Base-by-base conservation (phyloP, 2,797 vertebrate species). In the Argyrosomus regius region DNA sequence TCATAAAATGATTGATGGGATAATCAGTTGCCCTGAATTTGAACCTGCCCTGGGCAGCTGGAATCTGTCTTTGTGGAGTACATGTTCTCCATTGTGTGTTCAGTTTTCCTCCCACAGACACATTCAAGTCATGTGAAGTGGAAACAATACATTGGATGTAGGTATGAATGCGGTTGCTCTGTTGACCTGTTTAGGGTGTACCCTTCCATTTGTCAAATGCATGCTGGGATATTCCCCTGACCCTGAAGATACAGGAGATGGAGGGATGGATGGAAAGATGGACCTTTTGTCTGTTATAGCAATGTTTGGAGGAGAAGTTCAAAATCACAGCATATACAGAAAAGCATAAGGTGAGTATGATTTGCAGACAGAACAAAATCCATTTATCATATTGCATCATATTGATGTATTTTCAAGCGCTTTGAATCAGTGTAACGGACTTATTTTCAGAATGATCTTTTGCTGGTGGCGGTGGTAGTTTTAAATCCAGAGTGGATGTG, bases 71-170 rank as follows among this genome's bases (percentile, higher is more conserved):
- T 52, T 56, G 43, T 45, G 50, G 43, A 18, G 61, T 53, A 48
- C 63, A 65, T 79, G 61, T 74, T 66, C 50, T 39, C 57, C 16
- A 26, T 45, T 22, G 3, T 10, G 28, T 6, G 18, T 48, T 52
- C 43, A 52, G 8, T 77, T 75, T 52, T 57, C 68, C 52, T 56
- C 77, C 82, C 26, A 56, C 50, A 50, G 60, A 74, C 52, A 77
- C 68, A 75, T 56, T 73, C 35, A 75, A 50, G 76, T 72, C 61
- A 71, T 64, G 35, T 50, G 77, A 84, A 75, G 71, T 77, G 76
- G 74, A 77, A 89, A 78, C 56, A 62, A 58, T 49, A 64, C 73
- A 82, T 82, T 73, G 71, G 22, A 53, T 71, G 56, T 68, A 78
- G 69, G 63, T 77, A 65, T 66, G 66, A 73, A 66, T 54, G 72